Base-by-base conservation (phyloP, 1,140 invertebrate genomes). In the Stegodyphus mimosarum region DNA sequence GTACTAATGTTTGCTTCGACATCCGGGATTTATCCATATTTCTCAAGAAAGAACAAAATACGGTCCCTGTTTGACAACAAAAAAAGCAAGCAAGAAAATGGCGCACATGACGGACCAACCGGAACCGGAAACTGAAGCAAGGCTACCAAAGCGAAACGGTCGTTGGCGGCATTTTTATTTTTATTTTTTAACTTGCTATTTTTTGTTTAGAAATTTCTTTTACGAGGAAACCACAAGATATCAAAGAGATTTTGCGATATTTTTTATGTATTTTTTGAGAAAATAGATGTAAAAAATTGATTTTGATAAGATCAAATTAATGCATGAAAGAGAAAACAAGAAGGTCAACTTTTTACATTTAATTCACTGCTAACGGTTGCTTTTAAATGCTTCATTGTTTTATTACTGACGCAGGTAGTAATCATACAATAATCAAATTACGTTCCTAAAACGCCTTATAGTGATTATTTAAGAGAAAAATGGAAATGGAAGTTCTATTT, bases 61-160 rank as follows among this genome's bases (percentile, higher is more conserved):
- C 52, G 52, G 53, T 74, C 53, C 53, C 72, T 50, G 33, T 74
- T 74, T 74, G 55, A 15, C 55, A 71, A 71, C 18, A 71, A 55
- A 11, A 53, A 33, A 33, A 17, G 67, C 33, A 67, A 74, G 70
- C 51, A 11, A 48, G 60, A 73, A 67, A 81, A 81, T 71, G 69
- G 51, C 70, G 52, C 78, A 81, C 78, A 50, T 81, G 78, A 72
- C 51, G 78, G 55, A 52, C 78, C 78, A 81, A 72, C 78, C 78
- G 78, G 78, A 81, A 81, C 78, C 78, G 78, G 78, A 81, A 81
- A 81, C 69, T 55, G 78, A 81, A 69, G 49, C 70, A 73, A 78
- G 49, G 55, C 76, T 78, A 64, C 66, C 76, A 70, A 83, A 74
- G 53, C 79, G 55, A 63, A 50, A 83, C 80, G 80, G 80, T 83